phyloP scores from a whole-genome alignment of 2,797 vertebrate species.

The Erpetoichthys calabaricus region DNA sequence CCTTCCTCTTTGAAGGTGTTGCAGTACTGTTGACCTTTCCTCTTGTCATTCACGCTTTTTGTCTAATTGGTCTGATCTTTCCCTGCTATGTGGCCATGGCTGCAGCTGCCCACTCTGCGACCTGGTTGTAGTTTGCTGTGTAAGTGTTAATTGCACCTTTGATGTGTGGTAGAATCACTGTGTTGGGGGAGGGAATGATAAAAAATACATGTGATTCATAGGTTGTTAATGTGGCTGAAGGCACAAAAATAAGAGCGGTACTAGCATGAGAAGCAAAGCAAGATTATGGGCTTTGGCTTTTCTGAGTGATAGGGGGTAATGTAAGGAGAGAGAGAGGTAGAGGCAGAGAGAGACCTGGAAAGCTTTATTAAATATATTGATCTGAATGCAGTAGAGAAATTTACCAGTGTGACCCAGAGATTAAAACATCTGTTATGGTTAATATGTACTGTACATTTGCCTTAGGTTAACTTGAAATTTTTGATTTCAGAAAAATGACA shows the following conservation, averaged over 20 bases:
- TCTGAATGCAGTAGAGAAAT: not conserved
- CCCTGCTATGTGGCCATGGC: conserved; percentile 11
- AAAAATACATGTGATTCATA: not conserved
- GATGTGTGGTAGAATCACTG: conserved; percentile 5
- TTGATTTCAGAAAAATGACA: not conserved
- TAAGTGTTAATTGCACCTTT: not conserved
- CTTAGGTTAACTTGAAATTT: not conserved
- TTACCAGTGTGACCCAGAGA: not conserved
- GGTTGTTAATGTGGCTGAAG: not conserved
- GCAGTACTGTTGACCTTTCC: conserved; percentile 20
- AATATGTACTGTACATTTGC: not conserved
- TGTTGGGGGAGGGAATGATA: not conserved
- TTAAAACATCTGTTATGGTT: not conserved
- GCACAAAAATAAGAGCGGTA: not conserved
- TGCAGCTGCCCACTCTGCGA: conserved; percentile 6
- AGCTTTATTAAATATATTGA: conserved; percentile 2
- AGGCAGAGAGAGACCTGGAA: not conserved
- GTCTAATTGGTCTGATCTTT: conserved; percentile 25
- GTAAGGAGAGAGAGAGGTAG: not conserved
- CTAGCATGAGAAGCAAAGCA: not conserved
- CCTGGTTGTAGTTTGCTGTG: conserved; percentile 1
- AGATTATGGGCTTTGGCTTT: conserved; percentile 4
- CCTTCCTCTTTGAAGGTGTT: not conserved
- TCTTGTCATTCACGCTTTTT: conserved; percentile 5
- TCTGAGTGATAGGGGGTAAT: conserved; percentile 8